phyloP scores from a whole-genome alignment of 1,140 invertebrate genomes.

The Penaeus chinensis region DNA sequence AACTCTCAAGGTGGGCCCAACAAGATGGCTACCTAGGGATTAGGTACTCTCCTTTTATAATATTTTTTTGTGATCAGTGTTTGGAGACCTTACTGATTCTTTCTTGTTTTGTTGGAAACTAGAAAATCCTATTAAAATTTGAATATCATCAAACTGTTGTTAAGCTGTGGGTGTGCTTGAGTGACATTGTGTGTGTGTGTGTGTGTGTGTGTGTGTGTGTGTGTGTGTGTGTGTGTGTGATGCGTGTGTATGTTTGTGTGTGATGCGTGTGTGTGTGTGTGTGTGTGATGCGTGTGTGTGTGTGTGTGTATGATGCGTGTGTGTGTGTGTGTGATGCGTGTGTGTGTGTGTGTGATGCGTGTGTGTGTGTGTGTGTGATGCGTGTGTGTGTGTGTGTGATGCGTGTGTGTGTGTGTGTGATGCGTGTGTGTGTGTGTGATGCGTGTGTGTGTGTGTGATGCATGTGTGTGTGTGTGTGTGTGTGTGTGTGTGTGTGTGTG shows the following conservation, averaged over 20 bases:
- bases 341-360: background rate
- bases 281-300: background rate
- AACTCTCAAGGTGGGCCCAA: too few relatives aligned
- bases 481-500: background rate
- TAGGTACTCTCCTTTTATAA: too few relatives aligned
- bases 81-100: too few relatives aligned
- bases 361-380: background rate
- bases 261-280: background rate
- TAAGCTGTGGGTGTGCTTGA: background rate
- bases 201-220: background rate
- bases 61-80: too few relatives aligned
- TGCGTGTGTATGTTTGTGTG: background rate
- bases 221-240: background rate
- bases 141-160: too few relatives aligned
- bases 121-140: too few relatives aligned
- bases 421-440: background rate
- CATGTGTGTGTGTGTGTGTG: too few relatives aligned
- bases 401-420: background rate
- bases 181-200: background rate
- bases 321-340: background rate
- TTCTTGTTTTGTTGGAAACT: too few relatives aligned
- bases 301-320: too few relatives aligned
- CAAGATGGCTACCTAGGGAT: too few relatives aligned
- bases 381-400: background rate
- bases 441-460: background rate